These are phyloP conservation scores for Ctenochaetus hawaiiensis DNA, from an alignment of 2,797 vertebrate species.

Conservation along the genomic window DNA sequence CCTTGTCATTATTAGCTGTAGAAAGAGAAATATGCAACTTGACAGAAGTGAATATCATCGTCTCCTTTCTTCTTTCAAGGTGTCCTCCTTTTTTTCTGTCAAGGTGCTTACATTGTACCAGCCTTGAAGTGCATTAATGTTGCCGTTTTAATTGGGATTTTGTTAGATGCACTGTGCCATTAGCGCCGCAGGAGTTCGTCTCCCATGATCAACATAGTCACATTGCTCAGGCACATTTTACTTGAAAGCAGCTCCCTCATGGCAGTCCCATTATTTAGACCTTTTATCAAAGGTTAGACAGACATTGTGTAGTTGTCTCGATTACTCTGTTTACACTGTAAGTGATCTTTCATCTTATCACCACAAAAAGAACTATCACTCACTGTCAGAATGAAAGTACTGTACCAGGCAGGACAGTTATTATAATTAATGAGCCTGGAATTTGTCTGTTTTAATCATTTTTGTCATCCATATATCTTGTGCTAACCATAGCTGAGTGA, in stretches of 20 bases:
- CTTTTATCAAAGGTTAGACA: constrained; percentile 41
- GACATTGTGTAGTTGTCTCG: constrained; percentile 30
- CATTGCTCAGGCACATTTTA: constrained; percentile 45
- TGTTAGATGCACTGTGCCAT: constrained; percentile 48
- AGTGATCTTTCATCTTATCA: constrained; percentile 45
- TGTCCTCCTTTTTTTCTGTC: constrained; percentile 68
- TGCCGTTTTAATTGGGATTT: constrained; percentile 68
- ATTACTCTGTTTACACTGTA: constrained; percentile 37
- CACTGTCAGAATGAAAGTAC: constrained; percentile 42
- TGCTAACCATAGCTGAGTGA: constrained; percentile 2
- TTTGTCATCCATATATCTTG: constrained; percentile 17
- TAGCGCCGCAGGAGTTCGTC: constrained; percentile 32
- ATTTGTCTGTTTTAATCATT: constrained; percentile 22
- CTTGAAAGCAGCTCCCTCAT: constrained; percentile 50
- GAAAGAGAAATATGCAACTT: constrained; percentile 72
- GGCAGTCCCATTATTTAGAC: constrained; percentile 31
- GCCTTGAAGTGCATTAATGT: constrained; percentile 56
- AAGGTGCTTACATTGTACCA: constrained; percentile 48
- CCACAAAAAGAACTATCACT: constrained; percentile 32
- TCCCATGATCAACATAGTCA: constrained; percentile 56
- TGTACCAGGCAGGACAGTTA: not conserved
- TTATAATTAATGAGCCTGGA: constrained; percentile 19
- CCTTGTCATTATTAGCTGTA: constrained; percentile 77
- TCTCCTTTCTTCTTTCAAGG: constrained; percentile 71
- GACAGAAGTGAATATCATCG: constrained; percentile 73